phyloP scores from a whole-genome alignment of 2,797 vertebrate genomes.

The Amazona finschi region DNA sequence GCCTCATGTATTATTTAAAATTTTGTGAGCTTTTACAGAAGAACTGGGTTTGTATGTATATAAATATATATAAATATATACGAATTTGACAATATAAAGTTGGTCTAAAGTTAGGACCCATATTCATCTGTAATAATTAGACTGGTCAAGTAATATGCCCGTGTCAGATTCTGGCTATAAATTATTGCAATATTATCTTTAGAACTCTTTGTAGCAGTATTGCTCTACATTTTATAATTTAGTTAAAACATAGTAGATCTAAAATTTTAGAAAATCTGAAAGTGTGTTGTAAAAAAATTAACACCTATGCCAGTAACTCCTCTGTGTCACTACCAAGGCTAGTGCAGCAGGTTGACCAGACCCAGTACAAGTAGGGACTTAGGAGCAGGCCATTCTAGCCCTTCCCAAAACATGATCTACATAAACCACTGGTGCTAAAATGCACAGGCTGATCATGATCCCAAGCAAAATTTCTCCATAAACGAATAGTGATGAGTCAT shows the following conservation, averaged over 20 bases:
- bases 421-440: background rate
- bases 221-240: background rate
- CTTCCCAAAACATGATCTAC: background rate
- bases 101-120: background rate
- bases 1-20: background rate
- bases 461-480: background rate
- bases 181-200: background rate
- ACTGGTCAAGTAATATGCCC: background rate
- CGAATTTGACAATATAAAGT: background rate
- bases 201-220: background rate
- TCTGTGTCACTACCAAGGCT: background rate
- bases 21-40: background rate
- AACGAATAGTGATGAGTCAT: background rate
- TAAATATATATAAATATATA: background rate
- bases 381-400: background rate
- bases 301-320: background rate
- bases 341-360: background rate
- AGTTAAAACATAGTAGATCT: background rate
- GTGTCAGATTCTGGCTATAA: background rate
- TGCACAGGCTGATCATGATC: background rate
- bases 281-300: background rate
- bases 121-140: background rate
- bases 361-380: background rate
- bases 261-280: background rate
- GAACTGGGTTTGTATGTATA: background rate